Evolutionary conservation across 2,113 vertebrate genomes (phyloP).

Genomic region (crab-eating macaque (Macaca fascicularis)): T2T-MFA8v1.1 NC_088381.1:123539001-123539500

Average conservation of each 20-base stretch:
- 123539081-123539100: not conserved
- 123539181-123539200: not conserved
- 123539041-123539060: not conserved
- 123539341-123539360: not conserved
- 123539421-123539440: not conserved
- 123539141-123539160: not conserved
- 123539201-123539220: not conserved
- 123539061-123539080: not conserved
- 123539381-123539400: not conserved
- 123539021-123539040: not conserved
- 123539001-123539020: not conserved
- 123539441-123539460: not conserved
- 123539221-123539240: not conserved
- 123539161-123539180: not conserved
- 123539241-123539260: not conserved
- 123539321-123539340: not conserved
- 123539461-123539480: not conserved
- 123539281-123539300: not conserved
- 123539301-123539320: no score
- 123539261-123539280: not conserved
- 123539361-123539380: not conserved
- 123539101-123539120: not conserved
- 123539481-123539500: not conserved
- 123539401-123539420: not conserved
- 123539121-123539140: not conserved